Evolutionary conservation across 2,113 vertebrate genomes (phyloP), one percentile per base, ranked within the genome.

Genomic region (Xiphophorus maculatus): DNA sequence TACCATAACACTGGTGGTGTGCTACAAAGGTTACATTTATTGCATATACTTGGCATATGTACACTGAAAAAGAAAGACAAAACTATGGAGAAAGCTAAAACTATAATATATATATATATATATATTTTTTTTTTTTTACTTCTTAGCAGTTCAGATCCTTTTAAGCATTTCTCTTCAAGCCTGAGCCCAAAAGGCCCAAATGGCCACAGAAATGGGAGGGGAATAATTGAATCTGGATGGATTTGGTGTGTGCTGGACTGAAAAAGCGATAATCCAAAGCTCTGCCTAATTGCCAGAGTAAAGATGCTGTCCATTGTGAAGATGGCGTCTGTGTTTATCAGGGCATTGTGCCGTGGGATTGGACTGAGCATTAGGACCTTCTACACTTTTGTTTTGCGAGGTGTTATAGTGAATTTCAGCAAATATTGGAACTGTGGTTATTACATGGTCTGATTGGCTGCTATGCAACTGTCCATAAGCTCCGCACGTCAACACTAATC

Each of bases 201-300:
- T 84, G 74, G 65, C 68, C 84, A 61, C 77, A 80, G 81, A 88
- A 84, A 76, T n/a, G 74, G 82, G 71, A 81, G 40, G 79, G 74
- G 66, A 90, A 91, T 90, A 89, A 90, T 89, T 91, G 84, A 91
- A 89, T 92, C 87, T 69, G 60, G 74, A 73, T 88, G 85, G 88
- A 90, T 92, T 92, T 93, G 81, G 71, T 80, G 82, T 48, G 78
- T 74, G 77, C 86, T 77, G 73, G 87, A 74, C 86, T 87, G 84
- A 81, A 54, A 61, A 83, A 77, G 80, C 63, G 84, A 90, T 90
- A 91, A 91, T 92, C 87, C 88, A 83, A 85, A 92, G 64, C 85
- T 86, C 87, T 88, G 85, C 83, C 90, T 92, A 92, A 93, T 93
- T 94, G 91, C 86, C 89, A 88, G 87, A 91, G 85, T 88, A 89